Evolutionary conservation across 2,888 invertebrate genomes (phyloP).

Genomic region (Watsonalla binaria): DNA sequence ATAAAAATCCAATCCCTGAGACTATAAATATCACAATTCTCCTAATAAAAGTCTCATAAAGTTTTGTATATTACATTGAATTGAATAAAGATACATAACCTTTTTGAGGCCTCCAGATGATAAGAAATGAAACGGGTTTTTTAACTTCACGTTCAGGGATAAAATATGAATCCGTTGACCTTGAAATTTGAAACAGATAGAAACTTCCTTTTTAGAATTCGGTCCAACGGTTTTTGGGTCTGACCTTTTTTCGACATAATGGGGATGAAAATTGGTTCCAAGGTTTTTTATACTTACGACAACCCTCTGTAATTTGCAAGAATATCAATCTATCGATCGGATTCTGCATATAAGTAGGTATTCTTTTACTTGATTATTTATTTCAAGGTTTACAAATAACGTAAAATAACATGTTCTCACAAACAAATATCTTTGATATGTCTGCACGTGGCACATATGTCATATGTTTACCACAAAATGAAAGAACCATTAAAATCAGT

Average conservation of each 20-base stretch:
- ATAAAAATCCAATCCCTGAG: too few relatives aligned
- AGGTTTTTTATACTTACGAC: conserved; percentile 12
- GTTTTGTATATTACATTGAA: neutral
- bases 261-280: conserved; percentile 24
- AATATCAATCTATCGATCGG: conserved; percentile 13
- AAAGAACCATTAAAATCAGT: neutral
- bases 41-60: too few relatives aligned
- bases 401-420: too few relatives aligned
- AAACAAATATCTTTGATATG: too few relatives aligned
- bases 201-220: conserved; percentile 19
- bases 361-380: neutral
- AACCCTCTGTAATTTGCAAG: conserved; percentile 17
- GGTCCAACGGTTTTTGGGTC: conserved; percentile 9
- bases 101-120: neutral
- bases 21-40: too few relatives aligned
- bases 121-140: conserved; percentile 3
- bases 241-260: conserved; percentile 34
- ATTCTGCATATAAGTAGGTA: conserved; percentile 9
- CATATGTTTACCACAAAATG: neutral
- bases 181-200: conserved; percentile 35
- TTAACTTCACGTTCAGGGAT: conserved; percentile 6
- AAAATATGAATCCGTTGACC: conserved; percentile 27
- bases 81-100: neutral
- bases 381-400: too few relatives aligned
- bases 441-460: neutral